Conservation (phyloP, 2,888 invertebrate genomes). For the Conomelus anceps region DNA sequence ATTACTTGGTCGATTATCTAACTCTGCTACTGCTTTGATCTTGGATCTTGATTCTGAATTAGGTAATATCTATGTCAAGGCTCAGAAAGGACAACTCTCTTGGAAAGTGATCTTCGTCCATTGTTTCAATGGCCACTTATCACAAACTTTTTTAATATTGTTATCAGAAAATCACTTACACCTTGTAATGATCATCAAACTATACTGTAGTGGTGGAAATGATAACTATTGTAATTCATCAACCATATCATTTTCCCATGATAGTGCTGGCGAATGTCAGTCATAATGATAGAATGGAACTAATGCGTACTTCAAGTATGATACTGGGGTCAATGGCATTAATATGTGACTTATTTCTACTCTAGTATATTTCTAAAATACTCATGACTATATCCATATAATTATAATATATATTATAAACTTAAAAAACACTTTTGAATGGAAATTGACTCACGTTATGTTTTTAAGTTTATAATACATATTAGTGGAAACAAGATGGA, state of each 20-base stretch:
- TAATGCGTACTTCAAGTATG: neutral
- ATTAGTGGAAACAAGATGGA: too few relatives aligned
- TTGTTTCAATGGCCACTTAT: neutral
- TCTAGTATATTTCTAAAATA: too few relatives aligned
- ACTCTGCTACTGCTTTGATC: neutral
- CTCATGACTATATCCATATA: too few relatives aligned
- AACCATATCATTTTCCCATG: neutral
- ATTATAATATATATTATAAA: too few relatives aligned
- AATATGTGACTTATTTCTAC: too few relatives aligned
- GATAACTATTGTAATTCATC: neutral
- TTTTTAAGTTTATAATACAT: too few relatives aligned
- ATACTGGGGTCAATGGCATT: neutral
- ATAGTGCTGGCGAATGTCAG: too few relatives aligned
- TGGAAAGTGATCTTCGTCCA: neutral
- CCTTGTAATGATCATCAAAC: neutral
- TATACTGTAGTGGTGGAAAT: neutral
- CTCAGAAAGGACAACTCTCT: neutral
- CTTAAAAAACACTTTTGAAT: too few relatives aligned
- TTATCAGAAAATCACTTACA: neutral
- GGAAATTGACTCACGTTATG: too few relatives aligned
- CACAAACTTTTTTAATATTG: neutral
- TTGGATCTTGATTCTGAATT: neutral
- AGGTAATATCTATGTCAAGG: neutral
- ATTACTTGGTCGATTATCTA: neutral
- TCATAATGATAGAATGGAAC: too few relatives aligned